Evolutionary conservation across 1,140 invertebrate genomes (phyloP).

Genomic region (Habropoda laboriosa): DNA sequence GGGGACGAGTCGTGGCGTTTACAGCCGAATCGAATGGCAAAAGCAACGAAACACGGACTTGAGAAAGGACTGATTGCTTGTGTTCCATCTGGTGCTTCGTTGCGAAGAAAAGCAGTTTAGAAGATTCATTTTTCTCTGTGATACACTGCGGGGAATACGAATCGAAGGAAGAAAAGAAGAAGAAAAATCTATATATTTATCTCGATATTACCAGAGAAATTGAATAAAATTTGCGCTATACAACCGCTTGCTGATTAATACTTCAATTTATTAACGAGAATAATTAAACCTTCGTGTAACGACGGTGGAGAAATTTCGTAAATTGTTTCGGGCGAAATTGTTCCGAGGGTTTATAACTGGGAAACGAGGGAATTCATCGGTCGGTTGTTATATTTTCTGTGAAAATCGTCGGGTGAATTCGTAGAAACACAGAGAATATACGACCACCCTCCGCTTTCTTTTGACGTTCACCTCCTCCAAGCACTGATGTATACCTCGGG

Average conservation of each 20-base stretch:
- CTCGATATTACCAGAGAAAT: too few relatives aligned
- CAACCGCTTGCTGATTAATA: too few relatives aligned
- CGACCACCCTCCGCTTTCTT: slow-evolving; percentile 11
- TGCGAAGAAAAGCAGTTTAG: not conserved
- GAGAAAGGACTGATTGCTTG: slow-evolving; percentile 65
- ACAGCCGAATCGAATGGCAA: slow-evolving; percentile 75
- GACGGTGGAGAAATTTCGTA: not conserved
- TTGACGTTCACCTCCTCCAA: slow-evolving; percentile 39
- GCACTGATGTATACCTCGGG: slow-evolving; percentile 66
- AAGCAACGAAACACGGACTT: slow-evolving; percentile 63
- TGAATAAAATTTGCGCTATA: too few relatives aligned
- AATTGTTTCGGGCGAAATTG: not conserved
- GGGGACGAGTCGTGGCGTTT: slow-evolving; percentile 69
- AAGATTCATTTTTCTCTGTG: too few relatives aligned
- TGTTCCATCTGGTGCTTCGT: slow-evolving; percentile 35
- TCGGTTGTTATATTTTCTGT: slow-evolving; percentile 22
- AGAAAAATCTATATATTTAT: too few relatives aligned
- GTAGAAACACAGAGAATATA: slow-evolving; percentile 47
- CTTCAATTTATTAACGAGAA: too few relatives aligned
- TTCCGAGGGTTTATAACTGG: not conserved
- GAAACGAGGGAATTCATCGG: slow-evolving; percentile 35
- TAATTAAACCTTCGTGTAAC: not conserved
- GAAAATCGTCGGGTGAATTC: slow-evolving; percentile 23
- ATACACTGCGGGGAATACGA: not conserved
- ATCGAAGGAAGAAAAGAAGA: not conserved